Base-by-base conservation (phyloP, 2,113 vertebrate genomes). In the Tachuris rubrigastra region DNA sequence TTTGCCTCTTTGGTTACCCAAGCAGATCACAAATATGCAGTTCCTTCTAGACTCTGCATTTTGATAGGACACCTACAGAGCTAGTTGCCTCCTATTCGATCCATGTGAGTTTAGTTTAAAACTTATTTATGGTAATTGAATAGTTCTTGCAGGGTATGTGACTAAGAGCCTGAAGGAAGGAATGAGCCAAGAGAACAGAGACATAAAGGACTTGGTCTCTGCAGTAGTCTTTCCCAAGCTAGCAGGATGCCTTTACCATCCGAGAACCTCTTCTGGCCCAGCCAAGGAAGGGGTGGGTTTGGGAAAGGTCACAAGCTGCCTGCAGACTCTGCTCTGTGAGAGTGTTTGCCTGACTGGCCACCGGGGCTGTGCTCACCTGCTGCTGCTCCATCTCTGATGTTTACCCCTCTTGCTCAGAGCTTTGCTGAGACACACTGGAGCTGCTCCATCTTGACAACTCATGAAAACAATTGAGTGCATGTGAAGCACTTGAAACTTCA, bases 401-500 rank as follows among this genome's bases (percentile, higher is more conserved):
- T 81, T 52, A 71, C 9, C 7, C 9, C 8, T 65, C 27, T 49
- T 55, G 21, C 87, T 74, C 33, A 72, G 49, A 66, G 35, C 33
- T 87, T 47, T 85, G 55, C 59, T 53, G 33, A 75, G 52, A 44
- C 44, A 33, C 31, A 5, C 28, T 79, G 68, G 49, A 90, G 37
- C 59, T 73, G 25, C 50, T 78, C 49, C 53, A 23, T 68, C 55
- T 28, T 80, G 77, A 39, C 75, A 81, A 37, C 47, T 86, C 2
- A 2, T 71, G 47, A 74, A 72, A 44, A 58, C 31, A 63, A 18
- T 5, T 31, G n/a, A 85, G 62, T 90, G 56, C 31, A 5, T 87
- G 67, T 49, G 75, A 85, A 89, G 39, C 58, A 67, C 58, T 94
- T 89, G 62, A 95, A 95, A 94, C 58, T 89, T 95, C 68, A 88